phyloP scores from a whole-genome alignment of 2,113 vertebrate genomes.

The Tricholaema leucomelas region DNA sequence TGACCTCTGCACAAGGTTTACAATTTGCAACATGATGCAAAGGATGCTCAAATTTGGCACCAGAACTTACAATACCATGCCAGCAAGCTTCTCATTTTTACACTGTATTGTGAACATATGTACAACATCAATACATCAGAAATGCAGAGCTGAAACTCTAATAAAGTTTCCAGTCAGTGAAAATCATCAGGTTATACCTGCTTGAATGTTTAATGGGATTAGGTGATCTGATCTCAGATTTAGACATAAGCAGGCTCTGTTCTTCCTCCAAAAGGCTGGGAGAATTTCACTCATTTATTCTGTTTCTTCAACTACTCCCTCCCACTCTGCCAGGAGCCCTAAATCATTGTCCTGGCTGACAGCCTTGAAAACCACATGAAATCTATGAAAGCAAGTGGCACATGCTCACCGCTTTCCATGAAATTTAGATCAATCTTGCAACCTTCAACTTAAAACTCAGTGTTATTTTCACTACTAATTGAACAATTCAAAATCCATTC shows the following conservation, averaged over 20 bases:
- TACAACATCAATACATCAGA: not conserved
- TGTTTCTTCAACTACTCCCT: not conserved
- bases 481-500: not conserved
- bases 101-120: fast-evolving
- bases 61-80: not conserved
- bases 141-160: not conserved
- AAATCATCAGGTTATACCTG: not conserved
- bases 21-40: not conserved
- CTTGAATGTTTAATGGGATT: not conserved
- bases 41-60: not conserved
- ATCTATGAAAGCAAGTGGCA: not conserved
- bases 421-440: not conserved
- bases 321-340: not conserved
- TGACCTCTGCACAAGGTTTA: fast-evolving
- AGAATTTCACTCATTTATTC: not conserved
- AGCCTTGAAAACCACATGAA: not conserved
- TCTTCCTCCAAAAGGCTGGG: not conserved
- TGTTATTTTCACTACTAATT: slow-evolving; percentile 16
- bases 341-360: not conserved
- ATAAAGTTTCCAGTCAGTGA: not conserved
- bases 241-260: not conserved
- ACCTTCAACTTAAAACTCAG: not conserved
- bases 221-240: not conserved
- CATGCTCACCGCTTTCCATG: not conserved
- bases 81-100: not conserved